Conservation (phyloP, 2,797 vertebrate species). For the Anguilla marmorata region DNA sequence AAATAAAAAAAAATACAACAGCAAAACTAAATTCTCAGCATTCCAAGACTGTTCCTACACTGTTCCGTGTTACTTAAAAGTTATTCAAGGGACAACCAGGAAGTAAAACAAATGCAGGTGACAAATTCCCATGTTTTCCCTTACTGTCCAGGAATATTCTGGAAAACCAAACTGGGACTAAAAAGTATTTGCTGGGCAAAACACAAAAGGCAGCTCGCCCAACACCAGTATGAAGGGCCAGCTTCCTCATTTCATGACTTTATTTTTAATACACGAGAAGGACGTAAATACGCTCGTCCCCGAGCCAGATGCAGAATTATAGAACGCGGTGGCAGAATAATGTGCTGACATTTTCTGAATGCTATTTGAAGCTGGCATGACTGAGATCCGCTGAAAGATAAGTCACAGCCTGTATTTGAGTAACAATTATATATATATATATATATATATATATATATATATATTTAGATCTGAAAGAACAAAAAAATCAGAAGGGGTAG, state of each 20-base stretch:
- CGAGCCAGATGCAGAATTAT: neutral
- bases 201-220: neutral
- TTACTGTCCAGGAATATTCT: neutral
- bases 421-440: neutral
- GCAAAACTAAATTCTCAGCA: neutral
- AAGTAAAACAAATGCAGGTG: neutral
- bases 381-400: neutral
- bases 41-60: neutral
- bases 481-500: neutral
- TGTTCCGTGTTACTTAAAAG: neutral
- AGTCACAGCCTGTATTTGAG: neutral
- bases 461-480: neutral
- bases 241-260: neutral
- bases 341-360: neutral
- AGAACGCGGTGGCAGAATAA: neutral
- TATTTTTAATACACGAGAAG: neutral
- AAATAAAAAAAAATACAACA: neutral
- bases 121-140: neutral
- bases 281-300: neutral
- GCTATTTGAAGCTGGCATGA: neutral
- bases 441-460: too few relatives aligned
- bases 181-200: neutral
- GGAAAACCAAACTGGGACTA: neutral
- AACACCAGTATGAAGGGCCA: neutral
- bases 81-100: neutral